These are phyloP conservation scores for Paralichthys olivaceus DNA, from an alignment of 2,113 vertebrate species.

Conservation along the genomic window DNA sequence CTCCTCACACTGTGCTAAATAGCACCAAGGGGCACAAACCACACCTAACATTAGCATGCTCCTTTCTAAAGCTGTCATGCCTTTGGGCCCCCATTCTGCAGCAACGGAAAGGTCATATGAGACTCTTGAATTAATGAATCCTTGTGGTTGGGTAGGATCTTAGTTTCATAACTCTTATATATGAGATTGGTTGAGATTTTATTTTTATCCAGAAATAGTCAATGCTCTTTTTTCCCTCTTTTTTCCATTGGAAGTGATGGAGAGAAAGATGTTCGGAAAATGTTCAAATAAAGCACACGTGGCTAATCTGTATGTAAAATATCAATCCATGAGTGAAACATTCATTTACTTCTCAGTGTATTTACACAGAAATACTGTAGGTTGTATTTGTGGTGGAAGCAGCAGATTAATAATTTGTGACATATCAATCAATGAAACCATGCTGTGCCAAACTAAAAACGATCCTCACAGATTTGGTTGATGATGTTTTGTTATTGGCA, in stretches of 20 bases:
- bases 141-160: neutral
- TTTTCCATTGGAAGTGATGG: too few species aligned
- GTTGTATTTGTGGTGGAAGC: neutral
- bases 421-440: neutral
- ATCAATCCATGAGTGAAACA: neutral
- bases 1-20: conserved; percentile 60
- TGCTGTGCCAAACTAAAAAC: too few species aligned
- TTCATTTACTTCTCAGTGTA: neutral
- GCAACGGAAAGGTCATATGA: conserved; percentile 50
- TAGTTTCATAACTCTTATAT: neutral
- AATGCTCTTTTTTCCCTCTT: neutral
- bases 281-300: neutral
- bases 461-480: too few species aligned
- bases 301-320: neutral
- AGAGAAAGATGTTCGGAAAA: neutral
- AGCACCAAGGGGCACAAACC: conserved; percentile 57
- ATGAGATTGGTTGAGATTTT: neutral
- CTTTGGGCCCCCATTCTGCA: conserved; percentile 29
- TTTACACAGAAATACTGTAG: neutral
- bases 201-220: neutral
- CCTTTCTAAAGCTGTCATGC: conserved; percentile 49
- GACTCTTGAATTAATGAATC: conserved; percentile 19
- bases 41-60: conserved; percentile 60
- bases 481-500: neutral
- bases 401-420: neutral